Percentiles rank a stretch among this genome's conserved stretches.
phyloP scores from a whole-genome alignment of 2,888 invertebrate species.

The Thecocarcelia acutangulata region DNA sequence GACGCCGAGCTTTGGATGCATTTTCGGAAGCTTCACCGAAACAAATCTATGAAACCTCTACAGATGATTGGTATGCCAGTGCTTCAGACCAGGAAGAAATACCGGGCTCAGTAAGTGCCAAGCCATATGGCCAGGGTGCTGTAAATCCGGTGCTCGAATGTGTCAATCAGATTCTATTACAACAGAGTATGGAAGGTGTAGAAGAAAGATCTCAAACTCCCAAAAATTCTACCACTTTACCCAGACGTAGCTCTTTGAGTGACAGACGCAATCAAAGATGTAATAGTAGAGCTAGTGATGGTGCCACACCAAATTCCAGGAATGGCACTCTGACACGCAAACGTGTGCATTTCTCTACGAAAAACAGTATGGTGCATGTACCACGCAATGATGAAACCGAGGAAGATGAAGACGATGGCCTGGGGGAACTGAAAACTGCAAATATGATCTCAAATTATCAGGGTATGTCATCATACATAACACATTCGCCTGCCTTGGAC shows the following conservation, averaged over 20 bases:
- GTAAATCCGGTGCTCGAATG: conserved; percentile 93
- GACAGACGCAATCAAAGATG: conserved; percentile 74
- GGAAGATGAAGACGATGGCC: conserved; percentile 69
- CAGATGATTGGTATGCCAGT: conserved; percentile 90
- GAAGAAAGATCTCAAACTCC: conserved; percentile 77
- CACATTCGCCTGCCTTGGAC: conserved; percentile 53
- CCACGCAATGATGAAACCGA: conserved; percentile 77
- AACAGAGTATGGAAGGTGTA: conserved; percentile 85
- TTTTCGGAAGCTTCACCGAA: conserved; percentile 80
- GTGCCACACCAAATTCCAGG: conserved; percentile 63
- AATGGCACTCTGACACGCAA: conserved; percentile 79
- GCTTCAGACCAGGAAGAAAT: conserved; percentile 89
- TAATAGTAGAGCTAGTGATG: conserved; percentile 70
- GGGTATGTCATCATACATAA: conserved; percentile 63
- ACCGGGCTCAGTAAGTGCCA: conserved; percentile 71
- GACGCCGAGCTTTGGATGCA: conserved; percentile 74
- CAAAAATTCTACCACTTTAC: conserved; percentile 70
- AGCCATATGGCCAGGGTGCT: conserved; percentile 83
- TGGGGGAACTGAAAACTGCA: conserved; percentile 38
- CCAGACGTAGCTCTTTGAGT: conserved; percentile 75
- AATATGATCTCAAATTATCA: conserved; percentile 72
- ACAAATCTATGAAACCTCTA: conserved; percentile 80
- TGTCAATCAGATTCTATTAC: conserved; percentile 90
- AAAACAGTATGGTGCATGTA: conserved; percentile 84
- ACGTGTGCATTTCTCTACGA: conserved; percentile 85